Base-by-base conservation (phyloP, 2,113 vertebrate genomes). In the Corydoras sp. region DNA sequence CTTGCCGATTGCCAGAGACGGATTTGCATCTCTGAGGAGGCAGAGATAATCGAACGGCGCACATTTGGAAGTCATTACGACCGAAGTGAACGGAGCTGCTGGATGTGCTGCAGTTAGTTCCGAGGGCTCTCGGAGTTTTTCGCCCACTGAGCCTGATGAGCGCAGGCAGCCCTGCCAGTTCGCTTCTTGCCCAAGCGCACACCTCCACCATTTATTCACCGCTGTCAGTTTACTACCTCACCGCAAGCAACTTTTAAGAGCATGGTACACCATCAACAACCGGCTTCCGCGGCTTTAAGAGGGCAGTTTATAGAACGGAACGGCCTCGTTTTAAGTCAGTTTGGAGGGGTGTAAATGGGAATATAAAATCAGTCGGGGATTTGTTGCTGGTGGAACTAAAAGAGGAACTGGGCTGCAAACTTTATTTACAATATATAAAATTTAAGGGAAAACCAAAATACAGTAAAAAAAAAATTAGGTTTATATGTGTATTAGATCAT, bases 1-100 rank as follows among this genome's bases (percentile, higher is more conserved):
- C 65, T 58, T 58, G 51, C 13, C 49, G 18, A 15, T 12, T 61
- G 62, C 70, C 73, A 76, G 62, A 69, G 65, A n/a, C 58, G 62
- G 18, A 60, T 67, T 74, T 74, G 71, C 55, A 60, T 65, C 63
- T 62, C 72, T 74, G 56, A 48, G 35, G 49, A 62, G 74, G 72
- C 73, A 56, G 67, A 49, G 49, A 64, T 58, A 82, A 83, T 85
- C 77, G 82, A 81, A 85, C 79, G 77, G 79, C 82, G 83, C 83
- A 85, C 85, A 86, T 86, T 85, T 86, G 83, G 83, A 84, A 84
- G 76, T 85, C 80, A 83, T 89, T 89, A 85, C 50, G 55, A 74
- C 83, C 76, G 78, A 73, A 73, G 77, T 81, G 81, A 82, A 80
- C 80, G 74, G 84, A 76, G 85, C 79, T 81, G 78, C 76, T 84